Conservation (phyloP, 2,113 vertebrate species). For the Sphaerodactylus townsendi region DNA sequence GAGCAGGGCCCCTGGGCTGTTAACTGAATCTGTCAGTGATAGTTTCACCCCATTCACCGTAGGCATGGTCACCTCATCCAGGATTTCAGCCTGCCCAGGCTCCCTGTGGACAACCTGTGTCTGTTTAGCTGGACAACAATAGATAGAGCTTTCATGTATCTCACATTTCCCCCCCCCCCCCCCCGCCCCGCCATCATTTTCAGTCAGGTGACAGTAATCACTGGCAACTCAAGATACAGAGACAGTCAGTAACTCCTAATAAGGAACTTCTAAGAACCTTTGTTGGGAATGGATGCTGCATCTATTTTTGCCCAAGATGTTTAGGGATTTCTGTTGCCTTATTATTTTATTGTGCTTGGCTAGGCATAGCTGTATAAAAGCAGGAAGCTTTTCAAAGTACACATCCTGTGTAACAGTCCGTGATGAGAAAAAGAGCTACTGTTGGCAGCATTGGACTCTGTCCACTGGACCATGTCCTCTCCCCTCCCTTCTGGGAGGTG, state of each 20-base stretch:
- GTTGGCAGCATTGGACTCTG: background rate
- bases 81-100: too few relatives aligned
- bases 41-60: too few relatives aligned
- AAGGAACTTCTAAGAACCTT: background rate
- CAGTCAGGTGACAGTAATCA: background rate
- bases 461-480: background rate
- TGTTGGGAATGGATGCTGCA: background rate
- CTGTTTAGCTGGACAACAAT: background rate
- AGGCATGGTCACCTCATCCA: too few relatives aligned
- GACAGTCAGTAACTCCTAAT: background rate
- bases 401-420: background rate
- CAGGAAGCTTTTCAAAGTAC: background rate
- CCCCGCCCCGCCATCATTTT: background rate
- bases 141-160: background rate
- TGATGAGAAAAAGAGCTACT: background rate
- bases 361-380: background rate
- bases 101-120: background rate
- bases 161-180: background rate
- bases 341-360: rapidly evolving
- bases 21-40: too few relatives aligned
- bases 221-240: background rate
- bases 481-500: conserved; percentile 45
- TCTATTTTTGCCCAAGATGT: rapidly evolving
- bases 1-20: too few relatives aligned
- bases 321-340: background rate